A percentile compares a stretch with the other conserved stretches of the same genome.
Conservation (phyloP, 2,888 invertebrate species). For the Mellilla xanthometata region DNA sequence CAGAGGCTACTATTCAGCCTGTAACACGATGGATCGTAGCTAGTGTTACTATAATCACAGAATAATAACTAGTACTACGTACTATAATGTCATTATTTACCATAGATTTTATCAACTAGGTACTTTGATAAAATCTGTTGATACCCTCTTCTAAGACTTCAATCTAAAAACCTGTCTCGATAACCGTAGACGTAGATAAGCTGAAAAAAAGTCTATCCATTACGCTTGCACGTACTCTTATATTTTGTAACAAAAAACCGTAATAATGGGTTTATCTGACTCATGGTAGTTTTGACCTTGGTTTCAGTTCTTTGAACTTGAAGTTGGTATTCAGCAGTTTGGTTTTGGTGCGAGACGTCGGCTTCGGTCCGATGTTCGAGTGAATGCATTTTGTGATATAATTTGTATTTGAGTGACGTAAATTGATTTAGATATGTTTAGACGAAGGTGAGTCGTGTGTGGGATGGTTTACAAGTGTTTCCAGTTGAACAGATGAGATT, state of each 20-base stretch:
- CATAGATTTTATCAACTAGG: too few relatives aligned
- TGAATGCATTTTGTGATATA: slow-evolving; percentile 6
- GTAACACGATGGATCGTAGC: too few relatives aligned
- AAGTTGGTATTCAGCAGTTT: slow-evolving; percentile 14
- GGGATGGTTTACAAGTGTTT: neutral
- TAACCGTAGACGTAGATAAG: slow-evolving; percentile 24
- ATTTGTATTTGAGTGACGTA: neutral
- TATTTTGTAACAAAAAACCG: slow-evolving; percentile 55
- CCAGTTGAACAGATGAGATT: neutral
- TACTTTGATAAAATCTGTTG: too few relatives aligned
- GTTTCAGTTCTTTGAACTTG: slow-evolving; percentile 67
- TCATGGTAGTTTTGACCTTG: slow-evolving; percentile 66
- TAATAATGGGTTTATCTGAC: slow-evolving; percentile 58
- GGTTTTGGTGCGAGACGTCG: slow-evolving; percentile 35
- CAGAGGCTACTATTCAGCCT: too few relatives aligned
- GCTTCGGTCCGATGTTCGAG: neutral
- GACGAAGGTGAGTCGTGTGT: slow-evolving; percentile 6
- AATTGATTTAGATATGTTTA: neutral
- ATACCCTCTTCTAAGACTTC: neutral
- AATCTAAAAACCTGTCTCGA: slow-evolving; percentile 13
- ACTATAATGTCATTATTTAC: too few relatives aligned
- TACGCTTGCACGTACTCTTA: slow-evolving; percentile 44
- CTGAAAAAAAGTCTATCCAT: slow-evolving; percentile 32
- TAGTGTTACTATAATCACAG: too few relatives aligned
- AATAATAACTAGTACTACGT: too few relatives aligned